Base-by-base conservation (phyloP, 1,140 invertebrate genomes). In the Sarcophaga bullata region DNA sequence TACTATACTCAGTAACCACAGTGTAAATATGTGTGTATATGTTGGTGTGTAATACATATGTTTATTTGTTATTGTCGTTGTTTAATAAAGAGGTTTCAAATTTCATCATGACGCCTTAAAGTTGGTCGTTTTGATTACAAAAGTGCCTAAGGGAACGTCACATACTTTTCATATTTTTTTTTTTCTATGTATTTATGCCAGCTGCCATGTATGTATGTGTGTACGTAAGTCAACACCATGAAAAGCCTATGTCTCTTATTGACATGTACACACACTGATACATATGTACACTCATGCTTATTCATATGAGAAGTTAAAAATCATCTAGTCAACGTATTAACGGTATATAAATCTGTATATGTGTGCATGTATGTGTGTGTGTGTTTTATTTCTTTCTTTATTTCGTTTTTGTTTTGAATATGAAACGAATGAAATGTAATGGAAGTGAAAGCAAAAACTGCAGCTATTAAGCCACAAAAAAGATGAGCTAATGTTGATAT, bases 91-190 rank as follows among this genome's bases (percentile, higher is more conserved):
- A n/a, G 49, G 78, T 49, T 80, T 80, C 54, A 19, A 80, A 49
- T 80, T 80, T 80, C 78, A 80, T 80, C 46, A 80, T 80, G 50
- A 80, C 78, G 47, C 78, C 78, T 80, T 80, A 80, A n/a, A 80
- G 78, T 80, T 58, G 17, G 78, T 75, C 73, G 73, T 75, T 75
- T 75, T 48, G 37, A 49, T 75, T 49, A 48, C 37, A 75, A 75
- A 75, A 75, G 73, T 75, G 37, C 48, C 73, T 48, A 48, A 49
- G 73, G 73, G 48, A 68, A 25, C 54, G 7, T 19, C n/a, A 68
- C 62, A 68, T 68, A 15, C 54, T 58, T 58, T 17, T n/a, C 58
- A 62, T 62, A n/a, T 62, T 9, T n/a, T n/a, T 37, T 37, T 37
- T 4, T 37, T 37, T 52, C 50, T 52, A 52, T 37, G 25, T 58